Conservation (phyloP, 2,797 vertebrate species). For the Bothrops alternatus region DNA sequence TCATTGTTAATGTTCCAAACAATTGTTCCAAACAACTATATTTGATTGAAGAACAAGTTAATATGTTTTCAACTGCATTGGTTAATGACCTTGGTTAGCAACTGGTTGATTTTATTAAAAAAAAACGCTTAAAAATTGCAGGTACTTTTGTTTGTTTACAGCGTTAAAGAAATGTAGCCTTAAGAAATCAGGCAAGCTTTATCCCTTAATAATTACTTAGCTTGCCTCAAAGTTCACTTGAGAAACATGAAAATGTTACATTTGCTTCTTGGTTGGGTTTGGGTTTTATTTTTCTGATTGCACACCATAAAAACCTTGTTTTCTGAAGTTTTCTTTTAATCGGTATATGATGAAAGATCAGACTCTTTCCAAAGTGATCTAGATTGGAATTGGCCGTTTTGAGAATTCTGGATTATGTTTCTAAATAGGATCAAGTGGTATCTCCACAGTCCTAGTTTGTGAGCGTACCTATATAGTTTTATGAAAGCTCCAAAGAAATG, state of each 20-base stretch:
- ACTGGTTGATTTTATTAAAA: neutral
- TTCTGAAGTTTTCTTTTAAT: neutral
- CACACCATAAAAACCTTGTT: neutral
- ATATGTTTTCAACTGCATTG: neutral
- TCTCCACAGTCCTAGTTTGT: neutral
- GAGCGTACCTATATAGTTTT: neutral
- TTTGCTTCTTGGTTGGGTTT: neutral
- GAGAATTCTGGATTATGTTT: neutral
- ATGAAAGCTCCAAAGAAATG: neutral
- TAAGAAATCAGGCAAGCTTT: neutral
- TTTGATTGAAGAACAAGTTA: neutral
- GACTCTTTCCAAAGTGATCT: neutral
- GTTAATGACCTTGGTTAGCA: neutral
- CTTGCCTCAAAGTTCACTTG: neutral
- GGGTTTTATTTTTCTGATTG: neutral
- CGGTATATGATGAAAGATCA: neutral
- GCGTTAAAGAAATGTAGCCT: neutral
- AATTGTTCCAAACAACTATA: neutral
- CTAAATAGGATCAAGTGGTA: neutral
- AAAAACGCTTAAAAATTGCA: neutral
- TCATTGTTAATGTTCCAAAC: neutral
- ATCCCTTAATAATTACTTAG: neutral
- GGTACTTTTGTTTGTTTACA: neutral
- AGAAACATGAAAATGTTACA: neutral
- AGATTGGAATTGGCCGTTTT: neutral